Conservation (phyloP, 2,888 invertebrate species). For the Eubasilissa splendida region DNA sequence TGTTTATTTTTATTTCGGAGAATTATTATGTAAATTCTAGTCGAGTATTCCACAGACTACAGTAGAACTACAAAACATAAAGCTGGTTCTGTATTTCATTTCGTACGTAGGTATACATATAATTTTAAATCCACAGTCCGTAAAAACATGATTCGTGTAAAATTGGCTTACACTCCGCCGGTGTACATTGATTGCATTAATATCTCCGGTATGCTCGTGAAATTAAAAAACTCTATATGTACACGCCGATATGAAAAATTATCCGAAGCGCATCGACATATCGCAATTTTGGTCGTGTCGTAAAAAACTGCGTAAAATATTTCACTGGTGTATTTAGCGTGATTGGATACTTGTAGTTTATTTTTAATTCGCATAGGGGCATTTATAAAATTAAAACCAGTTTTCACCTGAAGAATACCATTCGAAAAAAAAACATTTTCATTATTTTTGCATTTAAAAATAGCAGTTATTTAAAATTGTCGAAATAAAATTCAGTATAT, state of each 20-base stretch:
- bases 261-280: conserved; percentile 7
- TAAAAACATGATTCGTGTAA: conserved; percentile 25
- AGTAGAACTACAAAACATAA: neutral
- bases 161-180: conserved; percentile 5
- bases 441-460: too few species aligned
- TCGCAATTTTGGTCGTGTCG: conserved; percentile 1
- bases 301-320: neutral
- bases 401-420: too few species aligned
- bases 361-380: too few species aligned
- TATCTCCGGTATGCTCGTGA: neutral
- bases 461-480: too few species aligned
- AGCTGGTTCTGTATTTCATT: neutral
- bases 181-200: conserved; percentile 22
- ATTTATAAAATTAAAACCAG: too few species aligned
- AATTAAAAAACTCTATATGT: neutral
- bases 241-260: conserved; percentile 2
- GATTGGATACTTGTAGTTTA: too few species aligned
- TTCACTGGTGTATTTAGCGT: too few species aligned
- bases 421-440: too few species aligned
- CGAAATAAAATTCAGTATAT: too few species aligned
- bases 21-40: neutral
- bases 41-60: neutral
- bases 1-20: neutral
- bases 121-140: neutral
- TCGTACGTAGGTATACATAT: neutral